Evolutionary conservation across 2,113 vertebrate species (phyloP).

Genomic region (Tachysurus fulvidraco): DNA sequence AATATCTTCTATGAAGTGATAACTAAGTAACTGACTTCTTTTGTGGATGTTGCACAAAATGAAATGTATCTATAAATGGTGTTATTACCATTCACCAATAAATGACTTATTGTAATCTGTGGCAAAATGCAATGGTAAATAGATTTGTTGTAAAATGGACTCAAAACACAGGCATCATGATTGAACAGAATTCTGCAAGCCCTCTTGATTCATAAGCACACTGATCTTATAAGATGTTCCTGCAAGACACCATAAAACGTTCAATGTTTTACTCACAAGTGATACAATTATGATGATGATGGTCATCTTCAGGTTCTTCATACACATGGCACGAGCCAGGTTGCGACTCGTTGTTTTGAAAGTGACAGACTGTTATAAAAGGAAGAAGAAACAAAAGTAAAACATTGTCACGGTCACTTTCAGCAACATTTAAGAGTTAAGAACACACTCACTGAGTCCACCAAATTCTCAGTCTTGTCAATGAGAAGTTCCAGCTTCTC

Average conservation of each 20-base stretch:
- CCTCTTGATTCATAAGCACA: not conserved
- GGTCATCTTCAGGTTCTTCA: slow-evolving; percentile 98
- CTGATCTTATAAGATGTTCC: not conserved
- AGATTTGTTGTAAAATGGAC: not conserved
- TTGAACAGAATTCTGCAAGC: not conserved
- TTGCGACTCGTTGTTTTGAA: slow-evolving; percentile 99
- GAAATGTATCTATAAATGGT: not conserved
- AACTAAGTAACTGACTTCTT: not conserved
- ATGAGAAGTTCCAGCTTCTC: slow-evolving; percentile 96
- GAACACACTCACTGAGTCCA: slow-evolving; percentile 88
- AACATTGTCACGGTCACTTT: too few species aligned
- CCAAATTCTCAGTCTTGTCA: slow-evolving; percentile 97
- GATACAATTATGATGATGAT: slow-evolving; percentile 82
- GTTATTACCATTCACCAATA: too few species aligned
- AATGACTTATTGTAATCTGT: not conserved
- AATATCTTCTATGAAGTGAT: too few species aligned
- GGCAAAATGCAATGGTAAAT: not conserved
- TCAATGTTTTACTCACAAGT: slow-evolving; percentile 77
- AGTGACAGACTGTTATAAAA: slow-evolving; percentile 84
- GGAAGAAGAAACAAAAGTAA: slow-evolving; percentile 9
- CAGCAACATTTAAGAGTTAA: not conserved
- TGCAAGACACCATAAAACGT: not conserved
- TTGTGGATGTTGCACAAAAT: not conserved
- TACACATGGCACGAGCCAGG: slow-evolving; percentile 95
- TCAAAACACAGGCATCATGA: not conserved